A percentile compares a stretch with the other conserved stretches of the same genome.
Evolutionary conservation across 1,140 invertebrate species (phyloP).

Genomic region (Drosophila dunni): DNA sequence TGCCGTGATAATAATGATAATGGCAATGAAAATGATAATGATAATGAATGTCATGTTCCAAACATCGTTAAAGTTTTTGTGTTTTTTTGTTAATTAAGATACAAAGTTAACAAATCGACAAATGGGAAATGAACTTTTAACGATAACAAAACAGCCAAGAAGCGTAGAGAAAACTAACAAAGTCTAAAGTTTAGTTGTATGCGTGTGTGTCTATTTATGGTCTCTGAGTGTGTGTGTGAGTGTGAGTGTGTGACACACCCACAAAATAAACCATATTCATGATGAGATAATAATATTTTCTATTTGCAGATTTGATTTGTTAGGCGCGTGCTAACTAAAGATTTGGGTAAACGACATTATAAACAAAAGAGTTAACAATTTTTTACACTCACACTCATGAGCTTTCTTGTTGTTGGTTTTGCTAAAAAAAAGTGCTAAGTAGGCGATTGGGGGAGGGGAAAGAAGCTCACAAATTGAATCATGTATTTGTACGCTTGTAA

Average conservation of each 20-base stretch:
- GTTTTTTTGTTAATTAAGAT: slow-evolving; percentile 61
- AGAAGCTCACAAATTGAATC: not conserved
- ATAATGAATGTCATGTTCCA: slow-evolving; percentile 39
- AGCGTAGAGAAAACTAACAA: not conserved
- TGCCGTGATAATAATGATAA: slow-evolving; percentile 30
- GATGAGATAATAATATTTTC: slow-evolving; percentile 77
- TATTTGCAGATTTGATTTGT: slow-evolving; percentile 77
- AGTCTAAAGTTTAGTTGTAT: slow-evolving; percentile 39
- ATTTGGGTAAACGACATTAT: slow-evolving; percentile 56
- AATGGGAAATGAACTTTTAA: slow-evolving; percentile 53
- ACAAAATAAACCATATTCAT: slow-evolving; percentile 32
- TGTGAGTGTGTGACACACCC: slow-evolving; percentile 58
- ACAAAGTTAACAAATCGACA: slow-evolving; percentile 34
- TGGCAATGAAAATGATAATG: slow-evolving; percentile 24
- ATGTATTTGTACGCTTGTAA: slow-evolving; percentile 11
- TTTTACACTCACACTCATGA: slow-evolving; percentile 16
- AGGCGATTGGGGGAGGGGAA: not conserved
- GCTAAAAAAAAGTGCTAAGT: slow-evolving; percentile 15
- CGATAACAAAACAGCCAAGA: slow-evolving; percentile 33
- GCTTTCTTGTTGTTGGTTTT: slow-evolving; percentile 26
- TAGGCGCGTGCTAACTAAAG: slow-evolving; percentile 69
- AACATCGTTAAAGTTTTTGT: slow-evolving; percentile 20
- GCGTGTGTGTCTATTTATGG: slow-evolving; percentile 30
- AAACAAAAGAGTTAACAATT: slow-evolving; percentile 55
- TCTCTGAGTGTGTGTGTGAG: not conserved